Evolutionary conservation across 2,113 vertebrate genomes (phyloP), one percentile per base, ranked within the genome.

Genomic region (Campylomormyrus numenius): DNA sequence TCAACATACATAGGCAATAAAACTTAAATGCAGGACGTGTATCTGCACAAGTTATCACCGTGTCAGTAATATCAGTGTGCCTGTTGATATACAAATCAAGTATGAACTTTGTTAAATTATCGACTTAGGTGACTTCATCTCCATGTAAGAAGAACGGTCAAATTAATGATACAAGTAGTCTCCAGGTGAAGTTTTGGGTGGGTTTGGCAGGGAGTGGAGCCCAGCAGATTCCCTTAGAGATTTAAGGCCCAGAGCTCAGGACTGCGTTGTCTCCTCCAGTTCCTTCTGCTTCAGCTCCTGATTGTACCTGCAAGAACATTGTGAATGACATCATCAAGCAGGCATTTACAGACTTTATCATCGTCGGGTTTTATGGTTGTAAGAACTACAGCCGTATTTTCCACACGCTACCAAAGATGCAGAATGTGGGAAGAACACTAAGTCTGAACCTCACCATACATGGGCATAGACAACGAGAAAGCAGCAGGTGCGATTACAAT

Each of bases 221-320:
- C 90, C 66, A 39, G 45, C 50, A 21, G 92, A 93, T 91, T 94
- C 92, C 93, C 88, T 94, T 93, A 94, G 2, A 46, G 39, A 88
- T 77, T 21, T 70, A 87, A 1, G 62, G 52, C 49, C 3, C 19
- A 58, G 21, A 21, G 48, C 88, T 96, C 92, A 95, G 91, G 94
- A 94, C 89, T 96, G 91, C 2, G 85, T 53, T 49, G 91, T 21
- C 17, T 35, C 49, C 11, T 92, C 93, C 1, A 95, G 93, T 85
- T 91, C 95, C 90, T 96, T 90, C 31, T 96, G 96, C 94, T 98
- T 97, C 92, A 95, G 92, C 58, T 97, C 96, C 94, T 96, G 97
- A 0, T 98, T 93, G 91, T 97, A 93, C 93, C 98, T 99, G 87
- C 19, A 15, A 45, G 90, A 58, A 58, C 31, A 42, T 24, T 10